Percentiles rank a stretch among this genome's conserved stretches.
These are phyloP conservation scores for Clostera curtula DNA, from an alignment of 2,888 invertebrate genomes.

Conservation along the genomic window DNA sequence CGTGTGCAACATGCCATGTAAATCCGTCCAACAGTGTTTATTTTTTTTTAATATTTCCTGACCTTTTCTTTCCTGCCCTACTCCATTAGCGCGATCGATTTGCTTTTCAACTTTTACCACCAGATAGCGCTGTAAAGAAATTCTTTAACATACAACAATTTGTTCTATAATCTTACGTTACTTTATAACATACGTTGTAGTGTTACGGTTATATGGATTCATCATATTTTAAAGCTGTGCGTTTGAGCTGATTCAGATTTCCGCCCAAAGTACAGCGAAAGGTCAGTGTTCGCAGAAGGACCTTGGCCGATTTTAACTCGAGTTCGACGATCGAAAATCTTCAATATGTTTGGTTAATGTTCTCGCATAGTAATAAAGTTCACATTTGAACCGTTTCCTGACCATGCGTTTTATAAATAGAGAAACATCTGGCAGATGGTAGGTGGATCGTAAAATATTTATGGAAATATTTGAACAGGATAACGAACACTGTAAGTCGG, in stretches of 20 bases:
- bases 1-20: too few species aligned
- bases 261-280: slow-evolving; percentile 28
- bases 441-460: slow-evolving; percentile 39
- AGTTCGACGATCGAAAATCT: slow-evolving; percentile 53
- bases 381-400: slow-evolving; percentile 54
- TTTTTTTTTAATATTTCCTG: too few species aligned
- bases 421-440: slow-evolving; percentile 49
- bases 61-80: too few species aligned
- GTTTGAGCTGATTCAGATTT: slow-evolving; percentile 25
- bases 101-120: too few species aligned
- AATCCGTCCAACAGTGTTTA: too few species aligned
- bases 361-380: slow-evolving; percentile 59
- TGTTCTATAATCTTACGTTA: too few species aligned
- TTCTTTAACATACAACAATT: too few species aligned
- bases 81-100: too few species aligned
- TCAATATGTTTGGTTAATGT: slow-evolving; percentile 58
- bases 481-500: slow-evolving; percentile 18
- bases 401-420: slow-evolving; percentile 54
- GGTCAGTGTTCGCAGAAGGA: slow-evolving; percentile 55
- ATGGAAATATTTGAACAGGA: slow-evolving; percentile 38
- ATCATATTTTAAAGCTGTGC: too few species aligned
- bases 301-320: slow-evolving; percentile 71
- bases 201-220: too few species aligned
- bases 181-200: too few species aligned
- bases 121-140: too few species aligned